Evolutionary conservation across 2,888 invertebrate genomes (phyloP).

Genomic region (Ryuthela nishihirai): DNA sequence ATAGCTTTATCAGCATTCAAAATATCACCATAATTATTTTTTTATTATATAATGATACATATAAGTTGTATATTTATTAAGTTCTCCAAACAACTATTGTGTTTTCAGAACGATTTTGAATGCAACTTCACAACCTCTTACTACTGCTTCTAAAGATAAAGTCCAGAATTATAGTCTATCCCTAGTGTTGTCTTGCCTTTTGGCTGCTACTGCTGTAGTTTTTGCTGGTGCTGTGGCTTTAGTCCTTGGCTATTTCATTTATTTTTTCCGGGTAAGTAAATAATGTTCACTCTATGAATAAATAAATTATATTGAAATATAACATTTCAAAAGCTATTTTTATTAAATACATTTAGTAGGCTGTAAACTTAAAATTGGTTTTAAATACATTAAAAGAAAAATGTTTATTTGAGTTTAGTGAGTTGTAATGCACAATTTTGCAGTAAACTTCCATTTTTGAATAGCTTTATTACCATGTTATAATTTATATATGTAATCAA

Average conservation of each 20-base stretch:
- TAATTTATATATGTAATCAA: too few relatives aligned
- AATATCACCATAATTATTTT: too few relatives aligned
- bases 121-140: constrained; percentile 16
- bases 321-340: neutral
- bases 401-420: neutral
- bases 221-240: constrained; percentile 15
- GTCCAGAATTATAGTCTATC: constrained; percentile 5
- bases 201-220: constrained; percentile 9
- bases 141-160: constrained; percentile 1
- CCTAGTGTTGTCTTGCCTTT: constrained; percentile 11
- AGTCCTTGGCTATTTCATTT: neutral
- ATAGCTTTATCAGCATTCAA: too few relatives aligned
- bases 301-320: neutral
- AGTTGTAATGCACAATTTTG: neutral
- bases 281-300: neutral
- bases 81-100: too few relatives aligned
- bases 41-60: too few relatives aligned
- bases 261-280: constrained; percentile 8
- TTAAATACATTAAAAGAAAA: neutral
- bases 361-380: neutral
- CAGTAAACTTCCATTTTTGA: too few relatives aligned
- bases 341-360: neutral
- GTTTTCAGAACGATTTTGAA: constrained; percentile 3
- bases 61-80: too few relatives aligned
- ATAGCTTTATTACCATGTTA: too few relatives aligned